Conservation (phyloP, 2,797 vertebrate genomes). For the Pipistrellus pygmaeus region DNA sequence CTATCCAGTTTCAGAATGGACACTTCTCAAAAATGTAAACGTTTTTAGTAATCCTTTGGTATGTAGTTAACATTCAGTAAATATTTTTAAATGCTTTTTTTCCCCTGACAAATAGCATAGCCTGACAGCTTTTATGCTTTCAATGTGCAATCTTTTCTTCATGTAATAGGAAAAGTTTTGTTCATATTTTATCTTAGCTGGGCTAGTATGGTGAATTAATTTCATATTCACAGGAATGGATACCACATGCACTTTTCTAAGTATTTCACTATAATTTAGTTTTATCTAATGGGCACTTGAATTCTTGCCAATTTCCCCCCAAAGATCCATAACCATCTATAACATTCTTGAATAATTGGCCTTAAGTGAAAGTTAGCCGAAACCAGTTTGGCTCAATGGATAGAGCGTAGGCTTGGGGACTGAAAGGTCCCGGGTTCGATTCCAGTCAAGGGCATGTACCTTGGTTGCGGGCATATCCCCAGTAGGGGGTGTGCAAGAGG, state of each 20-base stretch:
- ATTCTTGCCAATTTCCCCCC: constrained; percentile 84
- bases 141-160: constrained; percentile 41
- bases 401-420: too few relatives aligned
- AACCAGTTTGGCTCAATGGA: too few relatives aligned
- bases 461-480: too few relatives aligned
- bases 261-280: constrained; percentile 82
- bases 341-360: constrained; percentile 85
- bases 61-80: constrained; percentile 57
- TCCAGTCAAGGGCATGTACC: too few relatives aligned
- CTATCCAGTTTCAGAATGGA: neutral
- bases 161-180: constrained; percentile 70
- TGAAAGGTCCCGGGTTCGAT: too few relatives aligned
- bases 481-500: too few relatives aligned
- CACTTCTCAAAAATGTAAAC: constrained; percentile 29
- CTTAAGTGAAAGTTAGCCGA: constrained; percentile 83
- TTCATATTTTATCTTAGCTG: constrained; percentile 74
- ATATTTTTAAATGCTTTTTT: constrained; percentile 59
- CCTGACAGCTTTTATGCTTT: constrained; percentile 11
- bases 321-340: constrained; percentile 85
- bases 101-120: constrained; percentile 61
- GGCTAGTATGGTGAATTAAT: constrained; percentile 80
- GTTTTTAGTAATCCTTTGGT: constrained; percentile 45
- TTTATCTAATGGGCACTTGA: constrained; percentile 85
- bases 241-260: constrained; percentile 80
- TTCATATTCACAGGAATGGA: constrained; percentile 82